Conservation (phyloP, 2,797 vertebrate species). For the Picus viridis region DNA sequence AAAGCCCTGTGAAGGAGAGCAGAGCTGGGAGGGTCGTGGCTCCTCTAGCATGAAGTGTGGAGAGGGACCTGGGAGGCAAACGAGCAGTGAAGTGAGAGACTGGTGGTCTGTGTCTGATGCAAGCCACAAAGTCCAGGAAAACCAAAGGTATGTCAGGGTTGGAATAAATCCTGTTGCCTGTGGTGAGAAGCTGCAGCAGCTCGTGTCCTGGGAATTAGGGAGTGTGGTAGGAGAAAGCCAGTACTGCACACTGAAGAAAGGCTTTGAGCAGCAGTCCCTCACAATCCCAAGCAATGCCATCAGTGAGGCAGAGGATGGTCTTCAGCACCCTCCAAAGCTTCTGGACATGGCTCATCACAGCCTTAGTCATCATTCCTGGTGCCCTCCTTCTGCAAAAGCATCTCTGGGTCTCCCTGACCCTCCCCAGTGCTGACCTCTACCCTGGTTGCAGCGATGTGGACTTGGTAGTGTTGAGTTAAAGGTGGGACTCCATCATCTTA, state of each 20-base stretch:
- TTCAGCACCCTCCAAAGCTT: neutral
- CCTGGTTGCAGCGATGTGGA: rapidly evolving
- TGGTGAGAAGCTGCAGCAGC: neutral
- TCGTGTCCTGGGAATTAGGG: neutral
- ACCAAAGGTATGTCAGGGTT: neutral
- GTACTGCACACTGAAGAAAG: neutral
- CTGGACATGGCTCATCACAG: neutral
- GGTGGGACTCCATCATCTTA: too few species aligned
- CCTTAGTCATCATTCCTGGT: neutral
- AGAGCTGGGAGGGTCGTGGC: neutral
- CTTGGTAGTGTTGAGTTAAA: too few species aligned
- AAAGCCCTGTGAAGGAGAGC: neutral
- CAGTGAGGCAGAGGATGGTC: neutral
- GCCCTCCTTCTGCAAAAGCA: neutral
- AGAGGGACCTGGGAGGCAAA: neutral
- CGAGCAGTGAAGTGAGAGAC: neutral
- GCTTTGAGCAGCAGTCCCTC: neutral
- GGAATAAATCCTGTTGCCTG: neutral
- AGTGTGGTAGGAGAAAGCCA: neutral
- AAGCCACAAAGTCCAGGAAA: neutral
- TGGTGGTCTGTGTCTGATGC: neutral
- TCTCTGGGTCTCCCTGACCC: neutral
- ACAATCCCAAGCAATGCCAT: neutral
- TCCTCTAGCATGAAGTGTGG: neutral
- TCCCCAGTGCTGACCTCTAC: rapidly evolving